Evolutionary conservation across 2,797 vertebrate species (phyloP), one percentile per base, ranked within the genome.

Genomic region (Myotis findleyi): DNA sequence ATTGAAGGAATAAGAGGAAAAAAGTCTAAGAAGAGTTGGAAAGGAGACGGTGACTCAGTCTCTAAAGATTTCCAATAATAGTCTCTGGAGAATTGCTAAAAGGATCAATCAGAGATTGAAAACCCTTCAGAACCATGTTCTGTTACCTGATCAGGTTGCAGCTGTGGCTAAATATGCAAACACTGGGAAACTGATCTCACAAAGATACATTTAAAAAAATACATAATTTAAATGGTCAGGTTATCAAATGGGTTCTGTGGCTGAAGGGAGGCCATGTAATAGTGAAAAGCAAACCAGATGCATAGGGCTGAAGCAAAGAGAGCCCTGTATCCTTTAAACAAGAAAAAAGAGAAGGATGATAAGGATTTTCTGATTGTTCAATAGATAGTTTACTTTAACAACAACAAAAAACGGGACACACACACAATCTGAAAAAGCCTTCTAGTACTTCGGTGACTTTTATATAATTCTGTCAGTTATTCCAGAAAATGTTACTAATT

Each of bases 221-320:
- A 98, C 99, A 4, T 98, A 99, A 0, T 99, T 99, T 80, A 99
- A 99, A 98, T 98, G 98, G 80, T 99, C 99, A 55, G 99, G 99
- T 89, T 99, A 99, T 6, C 99, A 99, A 84, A 99, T 99, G 99
- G 99, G 99, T 66, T 99, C 99, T 95, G 99, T 97, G 99, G 99
- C 0, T 99, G 99, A 94, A 99, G 99, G 99, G 99, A 99, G 93
- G 99, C 99, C 5, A 99, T 99, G 97, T 99, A 99, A 98, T 98
- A 99, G 99, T 99, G 99, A 91, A 99, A 99, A 96, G 99, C 99
- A 97, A 99, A 99, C 98, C 99, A 99, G 99, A 99, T 99, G 93
- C 99, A 99, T 98, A 99, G 99, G 0, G 99, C 99, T 0, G 99
- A 99, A 44, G 99, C 99, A 49, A 99, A 99, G 98, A 97, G 99